Base-by-base conservation (phyloP, 1,140 invertebrate species). In the Solen grandis region DNA sequence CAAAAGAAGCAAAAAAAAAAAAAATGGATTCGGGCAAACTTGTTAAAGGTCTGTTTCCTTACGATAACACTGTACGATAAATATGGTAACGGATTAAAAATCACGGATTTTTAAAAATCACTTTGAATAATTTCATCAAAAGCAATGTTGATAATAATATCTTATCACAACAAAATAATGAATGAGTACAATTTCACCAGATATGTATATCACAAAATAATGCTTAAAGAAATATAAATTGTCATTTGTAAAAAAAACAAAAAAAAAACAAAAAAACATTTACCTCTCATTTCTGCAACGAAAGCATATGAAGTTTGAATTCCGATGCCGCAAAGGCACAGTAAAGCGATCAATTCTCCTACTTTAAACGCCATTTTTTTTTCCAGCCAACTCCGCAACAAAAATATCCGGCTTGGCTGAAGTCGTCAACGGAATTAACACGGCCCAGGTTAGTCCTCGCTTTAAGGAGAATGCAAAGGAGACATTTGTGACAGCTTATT, bases 221-320 rank as follows among this genome's bases (percentile, higher is more conserved):
- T 46, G 19, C 41, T n/a, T n/a, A 46, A 10, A 46, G 8, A 46
- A 46, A 46, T 46, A 46, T 19, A 46, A 10, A 46, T 19, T 10
- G 19, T 46, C 19, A 46, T 46, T 8, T 46, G 41, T 10, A 46
- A 19, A 46, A 46, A 46, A 10, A 19, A 19, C 8, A 46, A 46
- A 46, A 46, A 46, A 46, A 46, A 8, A 46, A 19, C 41, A 46
- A 46, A 46, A 62, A 3, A 65, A 33, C 5, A 27, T 14, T 2
- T 66, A 66, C 63, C 63, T 41, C 38, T 66, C 63, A 66, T 66
- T n/a, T 46, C 41, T 25, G 35, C 33, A n/a, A 66, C 46, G 27
- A 66, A 66, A 10, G 35, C 29, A 5, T 22, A 66, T 5, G 63
- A 41, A 19, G 5, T 41, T 46, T 66, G 63, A 66, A 66, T 66